Percentiles rank a stretch among this genome's conserved stretches.
These are phyloP conservation scores for Hetaerina titia DNA, from an alignment of 2,888 invertebrate genomes.

Conservation along the genomic window DNA sequence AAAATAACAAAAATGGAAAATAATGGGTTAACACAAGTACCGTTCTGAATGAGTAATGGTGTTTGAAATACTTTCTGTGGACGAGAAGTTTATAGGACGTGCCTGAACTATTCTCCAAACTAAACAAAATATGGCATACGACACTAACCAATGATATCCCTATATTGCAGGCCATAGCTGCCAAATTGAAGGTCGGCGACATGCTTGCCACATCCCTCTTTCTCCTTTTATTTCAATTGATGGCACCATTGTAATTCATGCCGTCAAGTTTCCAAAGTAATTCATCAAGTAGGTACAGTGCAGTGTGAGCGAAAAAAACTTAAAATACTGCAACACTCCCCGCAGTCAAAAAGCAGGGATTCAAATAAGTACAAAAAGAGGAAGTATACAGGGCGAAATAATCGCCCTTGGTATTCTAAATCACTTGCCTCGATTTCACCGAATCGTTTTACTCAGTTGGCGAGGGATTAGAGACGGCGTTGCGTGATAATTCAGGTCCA, in stretches of 20 bases:
- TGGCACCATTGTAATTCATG: not conserved
- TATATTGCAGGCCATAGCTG: not conserved
- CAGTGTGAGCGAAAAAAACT: not conserved
- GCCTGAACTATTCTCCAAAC: too few relatives aligned
- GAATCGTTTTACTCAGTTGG: not conserved
- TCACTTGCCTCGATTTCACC: not conserved
- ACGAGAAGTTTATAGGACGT: too few relatives aligned
- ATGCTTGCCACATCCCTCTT: not conserved
- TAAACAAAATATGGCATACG: too few relatives aligned
- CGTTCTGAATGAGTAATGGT: too few relatives aligned
- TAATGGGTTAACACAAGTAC: too few relatives aligned
- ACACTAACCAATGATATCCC: not conserved
- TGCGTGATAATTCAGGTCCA: not conserved
- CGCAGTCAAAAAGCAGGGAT: not conserved
- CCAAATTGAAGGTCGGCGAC: not conserved
- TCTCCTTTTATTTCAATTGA: not conserved
- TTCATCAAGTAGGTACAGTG: not conserved
- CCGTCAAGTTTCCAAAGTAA: not conserved
- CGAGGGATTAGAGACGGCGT: not conserved
- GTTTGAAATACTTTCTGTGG: too few relatives aligned
- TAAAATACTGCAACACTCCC: not conserved
- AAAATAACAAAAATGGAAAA: too few relatives aligned
- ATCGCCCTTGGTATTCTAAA: not conserved
- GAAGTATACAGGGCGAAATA: not conserved
- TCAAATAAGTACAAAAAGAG: not conserved